Evolutionary conservation across 2,888 invertebrate genomes (phyloP).

Genomic region (Cheilosia grossa): DNA sequence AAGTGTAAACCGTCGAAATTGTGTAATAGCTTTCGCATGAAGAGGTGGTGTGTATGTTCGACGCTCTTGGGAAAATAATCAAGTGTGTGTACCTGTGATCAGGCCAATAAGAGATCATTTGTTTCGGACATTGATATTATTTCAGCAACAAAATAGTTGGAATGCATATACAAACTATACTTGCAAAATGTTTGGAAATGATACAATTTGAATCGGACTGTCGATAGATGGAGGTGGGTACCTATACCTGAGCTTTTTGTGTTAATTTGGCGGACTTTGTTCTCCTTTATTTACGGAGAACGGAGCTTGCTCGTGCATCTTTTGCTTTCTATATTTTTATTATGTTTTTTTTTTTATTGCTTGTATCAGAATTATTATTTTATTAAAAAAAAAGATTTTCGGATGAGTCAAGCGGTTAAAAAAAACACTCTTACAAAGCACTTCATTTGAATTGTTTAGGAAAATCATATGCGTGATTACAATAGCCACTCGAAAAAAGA

Average conservation of each 20-base stretch:
- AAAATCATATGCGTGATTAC: constrained; percentile 20
- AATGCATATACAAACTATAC: constrained; percentile 5
- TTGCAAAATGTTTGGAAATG: constrained; percentile 43
- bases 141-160: constrained; percentile 41
- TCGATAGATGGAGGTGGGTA: constrained; percentile 68
- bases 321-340: constrained; percentile 6
- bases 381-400: constrained; percentile 2
- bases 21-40: constrained; percentile 47
- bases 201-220: constrained; percentile 55
- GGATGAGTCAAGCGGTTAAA: constrained; percentile 31
- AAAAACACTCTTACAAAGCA: not conserved
- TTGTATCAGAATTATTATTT: constrained; percentile 18
- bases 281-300: not conserved
- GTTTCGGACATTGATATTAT: constrained; percentile 63
- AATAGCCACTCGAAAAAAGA: constrained; percentile 45
- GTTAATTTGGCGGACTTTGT: not conserved
- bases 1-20: constrained; percentile 54
- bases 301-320: not conserved
- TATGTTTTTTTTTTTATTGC: not conserved
- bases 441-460: constrained; percentile 13
- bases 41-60: constrained; percentile 49
- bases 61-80: constrained; percentile 48
- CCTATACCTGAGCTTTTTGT: not conserved
- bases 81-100: constrained; percentile 64
- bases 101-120: constrained; percentile 50